A percentile compares a stretch with the other conserved stretches of the same genome.
Conservation (phyloP, 1,140 invertebrate genomes). For the Lucilia cuprina region DNA sequence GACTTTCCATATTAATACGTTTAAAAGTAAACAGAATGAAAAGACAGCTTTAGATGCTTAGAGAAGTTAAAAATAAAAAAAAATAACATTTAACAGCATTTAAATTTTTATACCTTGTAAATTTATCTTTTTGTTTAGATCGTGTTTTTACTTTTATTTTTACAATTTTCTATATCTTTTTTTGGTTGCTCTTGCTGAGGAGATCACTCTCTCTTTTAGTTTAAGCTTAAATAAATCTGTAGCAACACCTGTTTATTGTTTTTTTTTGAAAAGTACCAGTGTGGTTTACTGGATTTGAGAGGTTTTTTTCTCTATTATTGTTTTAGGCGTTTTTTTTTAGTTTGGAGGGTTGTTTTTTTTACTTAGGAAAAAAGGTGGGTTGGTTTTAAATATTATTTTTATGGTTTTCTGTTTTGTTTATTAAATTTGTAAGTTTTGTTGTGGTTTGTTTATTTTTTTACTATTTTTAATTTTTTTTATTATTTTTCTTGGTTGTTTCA, state of each 20-base stretch:
- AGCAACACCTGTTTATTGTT: background rate
- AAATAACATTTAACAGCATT: background rate
- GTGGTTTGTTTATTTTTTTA: background rate
- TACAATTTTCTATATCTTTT: no score
- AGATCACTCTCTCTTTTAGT: background rate
- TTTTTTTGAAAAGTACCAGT: background rate
- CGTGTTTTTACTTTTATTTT: background rate
- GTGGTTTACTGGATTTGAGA: background rate
- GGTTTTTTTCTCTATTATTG: background rate
- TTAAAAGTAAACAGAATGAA: background rate
- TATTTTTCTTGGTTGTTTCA: no score
- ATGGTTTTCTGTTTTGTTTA: background rate
- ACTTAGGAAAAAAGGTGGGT: background rate
- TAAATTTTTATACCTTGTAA: background rate
- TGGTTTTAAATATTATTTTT: background rate
- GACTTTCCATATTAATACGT: background rate
- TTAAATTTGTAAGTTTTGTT: no score
- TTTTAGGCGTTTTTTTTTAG: background rate
- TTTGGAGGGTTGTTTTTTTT: background rate
- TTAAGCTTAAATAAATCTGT: background rate
- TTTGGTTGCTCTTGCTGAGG: background rate
- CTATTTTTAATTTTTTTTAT: background rate
- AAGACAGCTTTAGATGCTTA: no score
- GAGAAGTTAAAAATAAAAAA: background rate
- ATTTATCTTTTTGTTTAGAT: background rate